Conservation (phyloP, 2,113 vertebrate genomes). For the Stercorarius parasiticus region DNA sequence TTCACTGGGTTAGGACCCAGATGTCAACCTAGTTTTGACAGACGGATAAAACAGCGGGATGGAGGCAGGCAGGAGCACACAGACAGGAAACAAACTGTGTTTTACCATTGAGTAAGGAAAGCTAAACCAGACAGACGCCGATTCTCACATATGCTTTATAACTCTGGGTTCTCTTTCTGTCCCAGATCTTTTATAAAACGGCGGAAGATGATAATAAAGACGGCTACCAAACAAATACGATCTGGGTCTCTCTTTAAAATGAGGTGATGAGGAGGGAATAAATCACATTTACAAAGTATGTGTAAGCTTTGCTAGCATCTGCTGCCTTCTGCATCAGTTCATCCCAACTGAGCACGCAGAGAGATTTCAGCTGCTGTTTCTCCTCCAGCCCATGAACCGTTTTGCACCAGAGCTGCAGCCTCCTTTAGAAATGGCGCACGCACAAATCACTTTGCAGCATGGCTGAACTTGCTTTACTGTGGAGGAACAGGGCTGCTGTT, state of each 20-base stretch:
- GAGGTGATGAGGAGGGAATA: not conserved
- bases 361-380: not conserved
- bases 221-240: not conserved
- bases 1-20: not conserved
- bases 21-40: not conserved
- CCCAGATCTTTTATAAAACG: not conserved
- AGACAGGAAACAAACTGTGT: not conserved
- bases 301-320: not conserved
- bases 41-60: not conserved
- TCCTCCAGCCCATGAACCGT: not conserved
- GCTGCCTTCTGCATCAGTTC: not conserved
- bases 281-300: not conserved
- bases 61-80: not conserved
- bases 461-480: not conserved
- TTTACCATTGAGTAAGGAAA: not conserved
- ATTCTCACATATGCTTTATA: not conserved
- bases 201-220: not conserved
- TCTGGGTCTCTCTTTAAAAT: not conserved
- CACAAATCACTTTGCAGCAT: not conserved
- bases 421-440: not conserved
- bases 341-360: accelerated
- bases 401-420: not conserved
- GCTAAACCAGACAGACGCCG: not conserved
- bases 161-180: not conserved
- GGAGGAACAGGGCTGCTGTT: not conserved